A percentile compares a stretch with the other conserved stretches of the same genome.
These are phyloP conservation scores for Chrysomela aeneicollis DNA, from an alignment of 2,888 invertebrate species.

Conservation along the genomic window DNA sequence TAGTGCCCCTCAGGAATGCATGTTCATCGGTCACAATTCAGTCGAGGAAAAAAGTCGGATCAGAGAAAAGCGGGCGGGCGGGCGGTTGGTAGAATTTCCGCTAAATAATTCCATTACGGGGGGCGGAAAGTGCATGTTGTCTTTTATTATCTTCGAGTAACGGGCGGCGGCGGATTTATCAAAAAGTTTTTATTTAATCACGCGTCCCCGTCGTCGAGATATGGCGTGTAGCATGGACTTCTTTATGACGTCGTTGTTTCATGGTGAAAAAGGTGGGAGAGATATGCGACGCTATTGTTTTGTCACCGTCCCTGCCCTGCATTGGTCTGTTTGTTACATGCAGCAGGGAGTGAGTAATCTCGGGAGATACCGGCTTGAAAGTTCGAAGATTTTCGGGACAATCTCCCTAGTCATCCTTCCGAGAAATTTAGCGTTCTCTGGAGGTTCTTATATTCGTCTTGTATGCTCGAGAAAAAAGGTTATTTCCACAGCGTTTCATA, in stretches of 20 bases:
- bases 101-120: constrained; percentile 24
- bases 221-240: constrained; percentile 12
- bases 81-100: constrained; percentile 17
- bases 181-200: constrained; percentile 25
- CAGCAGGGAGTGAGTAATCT: too few species aligned
- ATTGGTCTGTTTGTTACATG: too few species aligned
- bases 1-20: constrained; percentile 1
- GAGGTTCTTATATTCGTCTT: too few species aligned
- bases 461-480: too few species aligned
- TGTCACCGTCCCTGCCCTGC: too few species aligned
- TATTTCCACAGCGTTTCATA: too few species aligned
- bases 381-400: too few species aligned
- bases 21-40: constrained; percentile 20
- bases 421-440: too few species aligned
- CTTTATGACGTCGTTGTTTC: constrained; percentile 4
- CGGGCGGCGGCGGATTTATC: constrained; percentile 19
- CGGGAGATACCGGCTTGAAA: too few species aligned
- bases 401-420: too few species aligned
- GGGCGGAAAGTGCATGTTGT: constrained; percentile 21
- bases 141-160: constrained; percentile 22
- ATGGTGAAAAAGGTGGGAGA: not conserved
- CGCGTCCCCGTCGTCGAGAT: constrained; percentile 13
- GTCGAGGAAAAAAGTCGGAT: not conserved
- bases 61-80: constrained; percentile 11
- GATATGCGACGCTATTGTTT: not conserved